These are phyloP conservation scores for Carassius gibelio DNA, from an alignment of 2,113 vertebrate species.

Conservation along the genomic window DNA sequence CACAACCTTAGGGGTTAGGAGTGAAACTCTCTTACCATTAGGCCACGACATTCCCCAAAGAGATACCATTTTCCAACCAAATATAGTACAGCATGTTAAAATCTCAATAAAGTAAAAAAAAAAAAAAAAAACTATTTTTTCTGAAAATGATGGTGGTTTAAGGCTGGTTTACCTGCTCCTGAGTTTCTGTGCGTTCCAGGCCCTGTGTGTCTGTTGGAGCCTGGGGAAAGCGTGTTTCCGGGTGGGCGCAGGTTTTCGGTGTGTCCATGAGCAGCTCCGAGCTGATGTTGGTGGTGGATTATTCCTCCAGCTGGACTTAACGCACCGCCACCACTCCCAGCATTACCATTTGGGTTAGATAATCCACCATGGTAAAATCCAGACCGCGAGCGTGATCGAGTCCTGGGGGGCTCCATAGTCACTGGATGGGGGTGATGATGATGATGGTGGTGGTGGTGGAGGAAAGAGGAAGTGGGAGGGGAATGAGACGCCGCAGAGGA, in stretches of 20 bases:
- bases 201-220: constrained; percentile 69
- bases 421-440: constrained; percentile 68
- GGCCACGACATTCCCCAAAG: too few relatives aligned
- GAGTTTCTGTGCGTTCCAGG: constrained; percentile 71
- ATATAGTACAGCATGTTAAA: background rate
- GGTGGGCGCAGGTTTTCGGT: constrained; percentile 71
- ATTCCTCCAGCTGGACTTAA: constrained; percentile 65
- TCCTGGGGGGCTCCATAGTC: constrained; percentile 79
- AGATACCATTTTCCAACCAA: background rate
- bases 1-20: too few relatives aligned
- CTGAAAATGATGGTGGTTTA: background rate
- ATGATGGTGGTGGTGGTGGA: constrained; percentile 61
- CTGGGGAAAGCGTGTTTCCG: constrained; percentile 69
- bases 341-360: constrained; percentile 67
- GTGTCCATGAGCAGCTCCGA: constrained; percentile 69
- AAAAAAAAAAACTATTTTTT: background rate
- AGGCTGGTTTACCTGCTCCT: constrained; percentile 68
- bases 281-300: constrained; percentile 63
- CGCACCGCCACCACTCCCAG: constrained; percentile 66
- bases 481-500: constrained; percentile 70
- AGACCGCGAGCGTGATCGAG: constrained; percentile 79
- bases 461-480: constrained; percentile 67
- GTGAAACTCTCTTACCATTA: too few relatives aligned
- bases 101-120: background rate
- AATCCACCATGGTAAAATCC: constrained; percentile 77